Percentiles rank a stretch among this genome's conserved stretches.
Conservation (phyloP, 2,888 invertebrate species). For the Chaitophorus viminalis region DNA sequence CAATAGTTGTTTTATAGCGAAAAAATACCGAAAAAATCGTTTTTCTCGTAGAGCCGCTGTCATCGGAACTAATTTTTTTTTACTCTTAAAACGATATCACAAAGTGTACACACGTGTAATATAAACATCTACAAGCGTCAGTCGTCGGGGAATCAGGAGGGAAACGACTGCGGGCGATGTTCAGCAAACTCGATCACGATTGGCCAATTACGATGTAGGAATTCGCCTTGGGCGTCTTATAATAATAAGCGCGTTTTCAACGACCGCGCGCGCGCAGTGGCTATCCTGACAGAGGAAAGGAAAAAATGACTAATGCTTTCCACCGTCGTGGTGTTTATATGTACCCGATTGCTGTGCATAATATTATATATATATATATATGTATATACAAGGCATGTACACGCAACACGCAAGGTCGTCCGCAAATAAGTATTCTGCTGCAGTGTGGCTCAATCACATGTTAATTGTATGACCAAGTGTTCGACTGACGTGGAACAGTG, state of each 20-base stretch:
- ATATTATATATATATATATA: background rate
- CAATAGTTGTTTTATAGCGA: background rate
- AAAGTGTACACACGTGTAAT: background rate
- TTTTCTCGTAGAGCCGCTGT: background rate
- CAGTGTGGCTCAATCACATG: constrained; percentile 22
- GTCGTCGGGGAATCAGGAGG: background rate
- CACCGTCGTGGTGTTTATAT: background rate
- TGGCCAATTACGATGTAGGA: constrained; percentile 55
- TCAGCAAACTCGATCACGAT: constrained; percentile 55
- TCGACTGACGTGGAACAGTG: background rate
- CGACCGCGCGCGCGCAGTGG: constrained; percentile 9
- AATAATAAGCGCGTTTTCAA: constrained; percentile 32
- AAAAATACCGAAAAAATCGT: background rate
- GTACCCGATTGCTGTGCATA: background rate
- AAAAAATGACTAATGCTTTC: constrained; percentile 27
- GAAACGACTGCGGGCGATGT: constrained; percentile 21
- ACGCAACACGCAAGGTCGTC: constrained; percentile 31
- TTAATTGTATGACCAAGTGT: constrained; percentile 20
- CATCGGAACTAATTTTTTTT: background rate
- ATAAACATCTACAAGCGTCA: background rate
- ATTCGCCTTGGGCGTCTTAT: constrained; percentile 45
- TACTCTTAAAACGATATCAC: background rate
- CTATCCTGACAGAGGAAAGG: constrained; percentile 32
- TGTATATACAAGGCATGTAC: too few relatives aligned
- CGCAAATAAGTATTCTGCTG: background rate